A percentile compares a stretch with the other conserved stretches of the same genome.
These are phyloP conservation scores for Scopus umbretta DNA, from an alignment of 2,113 vertebrate species.

Conservation along the genomic window DNA sequence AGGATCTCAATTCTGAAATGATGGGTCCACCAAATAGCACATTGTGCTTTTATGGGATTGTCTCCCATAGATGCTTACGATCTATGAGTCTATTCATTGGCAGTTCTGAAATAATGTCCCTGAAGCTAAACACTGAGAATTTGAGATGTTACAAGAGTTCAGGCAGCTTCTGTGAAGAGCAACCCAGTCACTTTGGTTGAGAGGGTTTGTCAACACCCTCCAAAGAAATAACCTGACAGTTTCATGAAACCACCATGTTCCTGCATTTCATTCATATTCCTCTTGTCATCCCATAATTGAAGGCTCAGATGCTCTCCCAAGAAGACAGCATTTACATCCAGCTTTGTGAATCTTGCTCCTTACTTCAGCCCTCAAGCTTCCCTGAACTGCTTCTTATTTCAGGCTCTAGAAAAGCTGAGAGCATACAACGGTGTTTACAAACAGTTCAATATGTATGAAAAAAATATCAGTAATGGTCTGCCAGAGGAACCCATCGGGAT, in stretches of 20 bases:
- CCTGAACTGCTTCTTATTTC: not conserved
- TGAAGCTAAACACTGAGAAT: not conserved
- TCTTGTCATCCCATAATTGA: not conserved
- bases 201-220: not conserved
- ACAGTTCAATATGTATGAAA: not conserved
- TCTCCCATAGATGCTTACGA: not conserved
- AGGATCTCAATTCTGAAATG: not conserved
- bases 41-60: not conserved
- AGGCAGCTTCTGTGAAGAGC: not conserved
- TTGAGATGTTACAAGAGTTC: not conserved
- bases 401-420: not conserved
- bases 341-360: not conserved
- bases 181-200: not conserved
- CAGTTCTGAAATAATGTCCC: not conserved
- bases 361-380: not conserved
- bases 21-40: not conserved
- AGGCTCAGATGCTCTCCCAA: not conserved
- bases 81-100: not conserved
- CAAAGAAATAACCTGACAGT: not conserved
- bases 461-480: not conserved
- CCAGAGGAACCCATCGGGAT: not conserved
- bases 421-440: not conserved
- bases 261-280: not conserved
- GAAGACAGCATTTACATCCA: not conserved
- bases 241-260: not conserved